Conservation (phyloP, 2,888 invertebrate genomes). For the Philonicus albiceps region DNA sequence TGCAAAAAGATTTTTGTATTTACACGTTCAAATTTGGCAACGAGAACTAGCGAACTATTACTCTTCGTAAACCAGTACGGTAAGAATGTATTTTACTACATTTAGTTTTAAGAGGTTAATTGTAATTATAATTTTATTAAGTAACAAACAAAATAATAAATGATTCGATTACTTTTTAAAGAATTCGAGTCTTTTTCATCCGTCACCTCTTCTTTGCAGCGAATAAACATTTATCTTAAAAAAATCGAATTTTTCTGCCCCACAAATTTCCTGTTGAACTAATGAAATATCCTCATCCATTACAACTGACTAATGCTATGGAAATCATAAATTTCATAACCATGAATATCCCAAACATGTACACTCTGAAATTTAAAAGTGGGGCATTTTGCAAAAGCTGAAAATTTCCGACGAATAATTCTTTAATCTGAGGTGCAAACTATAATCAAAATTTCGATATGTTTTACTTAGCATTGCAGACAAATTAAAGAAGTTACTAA, state of each 20-base stretch:
- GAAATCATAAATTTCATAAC: no score
- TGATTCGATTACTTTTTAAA: constrained; percentile 23
- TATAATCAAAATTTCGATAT: no score
- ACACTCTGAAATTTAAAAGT: no score
- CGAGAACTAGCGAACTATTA: constrained; percentile 7
- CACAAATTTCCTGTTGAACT: background rate
- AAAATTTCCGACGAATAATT: no score
- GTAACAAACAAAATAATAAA: constrained; percentile 3
- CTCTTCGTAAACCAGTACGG: background rate
- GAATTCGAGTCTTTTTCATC: background rate
- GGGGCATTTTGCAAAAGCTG: no score
- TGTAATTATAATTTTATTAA: constrained; percentile 27
- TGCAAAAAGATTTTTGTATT: constrained; percentile 3
- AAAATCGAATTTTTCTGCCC: background rate
- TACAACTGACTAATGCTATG: no score
- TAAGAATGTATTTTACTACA: constrained; percentile 8
- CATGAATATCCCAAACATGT: no score
- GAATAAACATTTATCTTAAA: background rate
- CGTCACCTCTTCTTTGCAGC: background rate
- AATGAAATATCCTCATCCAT: background rate
- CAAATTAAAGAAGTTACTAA: no score
- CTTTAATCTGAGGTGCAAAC: no score
- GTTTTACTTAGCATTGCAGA: no score
- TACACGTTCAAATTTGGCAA: constrained; percentile 17
- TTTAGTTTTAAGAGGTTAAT: constrained; percentile 4